Percentiles rank a stretch among this genome's conserved stretches.
phyloP scores from a whole-genome alignment of 2,797 vertebrate species.

The Crypturellus tataupa region DNA sequence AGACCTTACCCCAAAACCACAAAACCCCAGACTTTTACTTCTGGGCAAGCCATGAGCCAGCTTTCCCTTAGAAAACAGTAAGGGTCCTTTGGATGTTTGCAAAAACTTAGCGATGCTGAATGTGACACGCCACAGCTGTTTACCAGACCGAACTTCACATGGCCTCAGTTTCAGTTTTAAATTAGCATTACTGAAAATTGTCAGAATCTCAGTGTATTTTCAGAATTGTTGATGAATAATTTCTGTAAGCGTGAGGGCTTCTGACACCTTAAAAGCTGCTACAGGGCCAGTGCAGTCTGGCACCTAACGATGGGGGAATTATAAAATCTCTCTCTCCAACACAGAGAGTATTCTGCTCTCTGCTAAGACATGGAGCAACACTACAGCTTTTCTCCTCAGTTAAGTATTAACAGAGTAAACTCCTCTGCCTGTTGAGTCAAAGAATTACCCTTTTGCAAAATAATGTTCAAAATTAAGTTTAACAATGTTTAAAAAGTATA shows the following conservation, averaged over 20 bases:
- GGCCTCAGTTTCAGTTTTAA: not conserved
- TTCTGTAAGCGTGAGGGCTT: not conserved
- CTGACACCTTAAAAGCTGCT: not conserved
- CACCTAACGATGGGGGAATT: not conserved
- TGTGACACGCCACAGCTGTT: not conserved
- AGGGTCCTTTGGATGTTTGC: not conserved
- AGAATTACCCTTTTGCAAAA: not conserved
- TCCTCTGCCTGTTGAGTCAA: not conserved
- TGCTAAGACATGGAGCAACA: not conserved
- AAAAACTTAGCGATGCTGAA: not conserved
- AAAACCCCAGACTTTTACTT: not conserved
- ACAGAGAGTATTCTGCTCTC: not conserved
- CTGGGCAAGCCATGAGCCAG: not conserved
- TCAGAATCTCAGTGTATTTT: not conserved
- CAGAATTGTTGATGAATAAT: not conserved
- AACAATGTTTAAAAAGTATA: too few species aligned
- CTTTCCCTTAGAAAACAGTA: not conserved
- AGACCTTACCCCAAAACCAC: not conserved
- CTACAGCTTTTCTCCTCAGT: not conserved
- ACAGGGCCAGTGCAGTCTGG: too few species aligned
- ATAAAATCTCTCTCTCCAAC: not conserved
- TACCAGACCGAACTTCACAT: accelerated
- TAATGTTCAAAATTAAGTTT: not conserved
- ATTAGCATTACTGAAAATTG: not conserved
- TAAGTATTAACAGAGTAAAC: not conserved